phyloP scores from a whole-genome alignment of 2,113 vertebrate genomes.

The Brienomyrus brachyistius region DNA sequence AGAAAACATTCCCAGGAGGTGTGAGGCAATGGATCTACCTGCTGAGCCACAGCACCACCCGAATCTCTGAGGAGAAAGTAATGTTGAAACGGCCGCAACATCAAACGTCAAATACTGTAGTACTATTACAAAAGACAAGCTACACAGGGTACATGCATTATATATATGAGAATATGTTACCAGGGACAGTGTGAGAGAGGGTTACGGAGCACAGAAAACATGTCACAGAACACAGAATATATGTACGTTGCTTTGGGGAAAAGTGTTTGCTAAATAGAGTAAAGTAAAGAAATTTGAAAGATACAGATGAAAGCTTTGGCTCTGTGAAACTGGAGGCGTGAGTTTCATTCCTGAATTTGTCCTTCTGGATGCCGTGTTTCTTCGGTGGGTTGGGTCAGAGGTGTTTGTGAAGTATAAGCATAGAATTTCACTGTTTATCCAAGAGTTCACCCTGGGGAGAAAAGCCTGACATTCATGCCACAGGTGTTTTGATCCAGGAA shows the following conservation, averaged over 20 bases:
- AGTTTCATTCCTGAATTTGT: not conserved
- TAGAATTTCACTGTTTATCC: constrained; percentile 19
- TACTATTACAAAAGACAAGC: not conserved
- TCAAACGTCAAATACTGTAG: not conserved
- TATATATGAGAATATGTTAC: not conserved
- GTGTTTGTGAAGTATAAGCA: not conserved
- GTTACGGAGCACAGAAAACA: not conserved
- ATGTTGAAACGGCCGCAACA: not conserved
- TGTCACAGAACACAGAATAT: not conserved
- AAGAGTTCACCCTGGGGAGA: constrained; percentile 14
- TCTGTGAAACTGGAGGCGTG: not conserved
- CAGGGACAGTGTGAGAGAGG: not conserved
- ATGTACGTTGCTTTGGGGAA: not conserved
- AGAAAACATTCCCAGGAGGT: not conserved
- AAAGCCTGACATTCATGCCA: constrained; percentile 22
- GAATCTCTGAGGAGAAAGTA: not conserved
- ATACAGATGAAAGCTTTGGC: not conserved
- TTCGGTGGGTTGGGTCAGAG: not conserved
- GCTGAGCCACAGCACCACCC: not conserved
- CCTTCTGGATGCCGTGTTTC: not conserved
- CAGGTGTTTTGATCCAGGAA: not conserved
- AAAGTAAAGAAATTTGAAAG: not conserved
- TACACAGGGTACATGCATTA: not conserved
- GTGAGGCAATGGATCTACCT: not conserved
- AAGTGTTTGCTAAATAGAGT: not conserved